A percentile compares a stretch with the other conserved stretches of the same genome.
Evolutionary conservation across 2,888 invertebrate species (phyloP).

Genomic region (Actias luna): DNA sequence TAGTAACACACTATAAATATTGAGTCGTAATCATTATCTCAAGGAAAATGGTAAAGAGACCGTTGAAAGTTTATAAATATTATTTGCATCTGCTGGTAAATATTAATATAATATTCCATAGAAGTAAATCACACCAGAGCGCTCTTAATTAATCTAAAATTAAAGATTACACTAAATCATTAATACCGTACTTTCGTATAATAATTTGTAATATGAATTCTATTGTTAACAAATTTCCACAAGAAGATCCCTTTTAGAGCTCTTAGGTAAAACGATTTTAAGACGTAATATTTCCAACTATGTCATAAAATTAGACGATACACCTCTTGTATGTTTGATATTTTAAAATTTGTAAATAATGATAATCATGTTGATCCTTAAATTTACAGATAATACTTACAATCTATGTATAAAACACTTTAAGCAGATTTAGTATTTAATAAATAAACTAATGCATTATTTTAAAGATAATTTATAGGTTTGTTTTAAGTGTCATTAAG

Average conservation of each 20-base stretch:
- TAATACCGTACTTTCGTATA: not conserved
- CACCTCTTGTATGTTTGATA: no score
- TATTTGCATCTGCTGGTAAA: not conserved
- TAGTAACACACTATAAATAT: constrained; percentile 28
- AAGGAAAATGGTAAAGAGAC: constrained; percentile 15
- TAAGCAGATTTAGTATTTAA: no score
- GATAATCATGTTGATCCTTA: no score
- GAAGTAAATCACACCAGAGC: not conserved
- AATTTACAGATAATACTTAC: no score
- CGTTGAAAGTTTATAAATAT: constrained; percentile 11
- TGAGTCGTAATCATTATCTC: constrained; percentile 22
- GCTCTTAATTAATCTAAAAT: not conserved
- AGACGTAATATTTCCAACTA: not conserved
- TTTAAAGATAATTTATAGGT: no score
- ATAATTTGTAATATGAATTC: constrained; percentile 1
- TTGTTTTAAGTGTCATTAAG: no score
- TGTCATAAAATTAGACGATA: no score
- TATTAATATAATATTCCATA: not conserved
- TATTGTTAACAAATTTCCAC: not conserved
- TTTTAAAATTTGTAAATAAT: no score
- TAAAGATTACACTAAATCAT: not conserved
- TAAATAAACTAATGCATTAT: no score
- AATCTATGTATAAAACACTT: no score
- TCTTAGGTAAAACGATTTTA: no score
- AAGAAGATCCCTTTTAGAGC: not conserved